Conservation (phyloP, 2,797 vertebrate species). For the Sphaeramia orbicularis region DNA sequence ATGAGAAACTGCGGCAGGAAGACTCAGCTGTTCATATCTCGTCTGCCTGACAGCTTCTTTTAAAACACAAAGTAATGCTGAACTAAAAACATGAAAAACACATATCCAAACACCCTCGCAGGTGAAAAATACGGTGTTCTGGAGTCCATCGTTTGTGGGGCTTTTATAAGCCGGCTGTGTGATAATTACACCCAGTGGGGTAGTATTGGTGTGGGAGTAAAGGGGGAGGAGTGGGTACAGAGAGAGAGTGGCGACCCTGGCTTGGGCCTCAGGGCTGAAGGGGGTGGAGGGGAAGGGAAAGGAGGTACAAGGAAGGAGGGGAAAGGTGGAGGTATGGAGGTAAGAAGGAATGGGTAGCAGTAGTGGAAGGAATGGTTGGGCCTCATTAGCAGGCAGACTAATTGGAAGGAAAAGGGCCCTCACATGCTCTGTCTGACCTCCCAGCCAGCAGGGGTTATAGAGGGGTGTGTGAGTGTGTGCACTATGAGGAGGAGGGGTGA, state of each 20-base stretch:
- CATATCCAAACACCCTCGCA: not conserved
- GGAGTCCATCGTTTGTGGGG: slow-evolving; percentile 34
- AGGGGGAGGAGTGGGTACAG: slow-evolving; percentile 42
- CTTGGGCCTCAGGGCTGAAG: slow-evolving; percentile 54
- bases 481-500: not conserved
- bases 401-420: slow-evolving; percentile 85
- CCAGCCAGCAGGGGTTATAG: slow-evolving; percentile 76
- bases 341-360: slow-evolving; percentile 65
- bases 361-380: slow-evolving; percentile 67
- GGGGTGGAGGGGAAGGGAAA: not conserved
- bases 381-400: slow-evolving; percentile 86
- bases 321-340: slow-evolving; percentile 51
- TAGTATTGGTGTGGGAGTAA: slow-evolving; percentile 57
- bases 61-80: slow-evolving; percentile 3
- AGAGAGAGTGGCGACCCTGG: slow-evolving; percentile 37
- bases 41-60: slow-evolving; percentile 19
- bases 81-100: slow-evolving; percentile 7
- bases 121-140: not conserved
- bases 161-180: slow-evolving; percentile 71
- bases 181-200: slow-evolving; percentile 80
- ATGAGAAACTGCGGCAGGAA: slow-evolving; percentile 45
- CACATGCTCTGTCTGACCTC: slow-evolving; percentile 85
- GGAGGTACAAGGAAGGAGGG: slow-evolving; percentile 1
- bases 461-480: slow-evolving; percentile 27
- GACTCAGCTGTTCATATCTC: slow-evolving; percentile 39